Evolutionary conservation across 2,113 vertebrate genomes (phyloP).

Genomic region (Cyanocitta stelleri): DNA sequence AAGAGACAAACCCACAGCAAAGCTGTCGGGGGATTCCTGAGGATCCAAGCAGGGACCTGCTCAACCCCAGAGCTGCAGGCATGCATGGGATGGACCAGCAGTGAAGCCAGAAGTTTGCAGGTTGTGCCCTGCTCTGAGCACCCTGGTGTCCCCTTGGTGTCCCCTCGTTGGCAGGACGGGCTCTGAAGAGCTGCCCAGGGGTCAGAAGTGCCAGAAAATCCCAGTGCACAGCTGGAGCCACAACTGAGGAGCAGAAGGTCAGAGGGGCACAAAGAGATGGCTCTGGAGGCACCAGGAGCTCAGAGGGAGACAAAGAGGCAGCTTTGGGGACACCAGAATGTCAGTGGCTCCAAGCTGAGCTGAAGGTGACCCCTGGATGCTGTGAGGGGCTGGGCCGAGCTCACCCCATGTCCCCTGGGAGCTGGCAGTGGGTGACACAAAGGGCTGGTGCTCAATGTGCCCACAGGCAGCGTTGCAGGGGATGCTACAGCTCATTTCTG

Average conservation of each 20-base stretch:
- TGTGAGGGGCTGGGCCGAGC: not conserved
- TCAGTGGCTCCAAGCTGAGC: not conserved
- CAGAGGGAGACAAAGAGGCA: not conserved
- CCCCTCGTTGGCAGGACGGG: accelerated
- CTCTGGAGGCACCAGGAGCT: not conserved
- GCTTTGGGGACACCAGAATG: not conserved
- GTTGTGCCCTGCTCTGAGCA: not conserved
- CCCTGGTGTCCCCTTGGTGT: not conserved
- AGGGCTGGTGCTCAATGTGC: not conserved
- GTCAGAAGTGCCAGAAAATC: not conserved
- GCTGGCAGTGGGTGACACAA: not conserved
- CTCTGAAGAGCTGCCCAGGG: not conserved
- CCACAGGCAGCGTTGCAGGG: conserved; percentile 1
- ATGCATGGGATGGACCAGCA: no score
- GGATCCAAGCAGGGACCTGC: not conserved
- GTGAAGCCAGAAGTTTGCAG: not conserved
- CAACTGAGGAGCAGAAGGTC: not conserved
- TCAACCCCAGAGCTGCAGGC: not conserved
- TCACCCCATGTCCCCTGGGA: not conserved
- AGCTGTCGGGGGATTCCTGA: accelerated
- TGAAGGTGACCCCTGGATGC: not conserved
- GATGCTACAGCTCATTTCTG: conserved; percentile 45
- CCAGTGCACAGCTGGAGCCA: not conserved
- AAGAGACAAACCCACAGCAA: no score
- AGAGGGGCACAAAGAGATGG: not conserved